These are phyloP conservation scores for Platycnemis pennipes DNA, from an alignment of 2,888 invertebrate genomes.

Conservation along the genomic window DNA sequence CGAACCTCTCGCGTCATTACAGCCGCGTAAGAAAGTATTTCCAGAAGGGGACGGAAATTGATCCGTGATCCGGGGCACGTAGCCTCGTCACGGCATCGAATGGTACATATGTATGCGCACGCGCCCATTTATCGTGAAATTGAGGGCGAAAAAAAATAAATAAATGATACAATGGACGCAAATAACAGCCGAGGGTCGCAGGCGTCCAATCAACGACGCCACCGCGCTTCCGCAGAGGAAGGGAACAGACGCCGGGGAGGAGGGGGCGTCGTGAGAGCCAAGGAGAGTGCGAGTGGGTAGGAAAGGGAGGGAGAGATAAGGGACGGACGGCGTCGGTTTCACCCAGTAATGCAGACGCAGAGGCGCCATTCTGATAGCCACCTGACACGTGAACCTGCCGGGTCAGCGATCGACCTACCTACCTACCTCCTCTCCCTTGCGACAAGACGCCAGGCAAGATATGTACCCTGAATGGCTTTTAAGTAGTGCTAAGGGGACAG, in stretches of 20 bases:
- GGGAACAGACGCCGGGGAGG: background rate
- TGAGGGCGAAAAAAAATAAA: background rate
- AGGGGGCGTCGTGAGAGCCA: conserved; percentile 69
- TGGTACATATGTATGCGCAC: background rate
- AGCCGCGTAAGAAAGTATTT: background rate
- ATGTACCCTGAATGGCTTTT: background rate
- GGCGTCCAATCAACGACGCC: background rate
- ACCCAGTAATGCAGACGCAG: conserved; percentile 59
- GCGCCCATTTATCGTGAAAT: conserved; percentile 28
- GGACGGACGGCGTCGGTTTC: conserved; percentile 28
- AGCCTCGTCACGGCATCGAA: background rate
- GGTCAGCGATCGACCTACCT: conserved; percentile 59
- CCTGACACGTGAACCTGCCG: conserved; percentile 60
- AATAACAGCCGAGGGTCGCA: background rate
- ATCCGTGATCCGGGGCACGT: conserved; percentile 4
- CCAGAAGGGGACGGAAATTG: background rate
- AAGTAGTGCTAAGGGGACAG: background rate
- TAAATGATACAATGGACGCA: background rate
- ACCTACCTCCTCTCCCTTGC: background rate
- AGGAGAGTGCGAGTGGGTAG: conserved; percentile 71
- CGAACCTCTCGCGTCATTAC: background rate
- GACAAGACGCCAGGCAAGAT: conserved; percentile 47
- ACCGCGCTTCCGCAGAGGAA: background rate
- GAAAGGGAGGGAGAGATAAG: conserved; percentile 52
- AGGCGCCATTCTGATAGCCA: conserved; percentile 60